Percentiles rank a stretch among this genome's conserved stretches.
Evolutionary conservation across 2,797 vertebrate species (phyloP).

Genomic region (Cryptoprocta ferox): DNA sequence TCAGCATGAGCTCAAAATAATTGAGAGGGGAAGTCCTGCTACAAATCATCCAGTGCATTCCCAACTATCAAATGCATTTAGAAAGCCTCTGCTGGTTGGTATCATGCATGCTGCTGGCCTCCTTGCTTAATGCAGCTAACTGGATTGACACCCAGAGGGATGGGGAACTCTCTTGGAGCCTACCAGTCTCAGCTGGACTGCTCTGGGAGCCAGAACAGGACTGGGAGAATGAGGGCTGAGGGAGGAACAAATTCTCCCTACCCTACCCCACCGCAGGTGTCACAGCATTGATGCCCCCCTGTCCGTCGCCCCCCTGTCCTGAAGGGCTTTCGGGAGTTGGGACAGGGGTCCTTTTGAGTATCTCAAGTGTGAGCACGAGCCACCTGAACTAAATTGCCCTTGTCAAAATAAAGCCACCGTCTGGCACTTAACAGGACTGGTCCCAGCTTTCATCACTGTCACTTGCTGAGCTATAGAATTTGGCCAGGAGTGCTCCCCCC

Average conservation of each 20-base stretch:
- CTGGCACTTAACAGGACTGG: neutral
- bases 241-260: neutral
- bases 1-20: slow-evolving; percentile 22
- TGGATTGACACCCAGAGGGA: neutral
- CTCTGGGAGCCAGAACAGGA: neutral
- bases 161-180: neutral
- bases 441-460: slow-evolving; percentile 14
- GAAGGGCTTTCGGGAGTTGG: neutral
- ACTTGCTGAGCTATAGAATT: neutral
- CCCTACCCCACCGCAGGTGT: neutral
- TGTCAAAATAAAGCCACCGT: slow-evolving; percentile 54
- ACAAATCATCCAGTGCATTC: neutral
- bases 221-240: neutral
- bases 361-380: neutral
- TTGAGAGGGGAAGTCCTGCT: neutral
- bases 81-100: neutral
- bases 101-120: neutral
- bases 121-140: neutral
- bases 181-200: neutral
- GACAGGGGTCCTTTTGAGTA: neutral
- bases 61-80: neutral
- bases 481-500: neutral
- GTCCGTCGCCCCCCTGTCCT: too few relatives aligned
- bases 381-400: slow-evolving; percentile 24
- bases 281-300: neutral